Evolutionary conservation across 2,888 invertebrate genomes (phyloP), one percentile per base, ranked within the genome.

Genomic region (Lymantria monacha): DNA sequence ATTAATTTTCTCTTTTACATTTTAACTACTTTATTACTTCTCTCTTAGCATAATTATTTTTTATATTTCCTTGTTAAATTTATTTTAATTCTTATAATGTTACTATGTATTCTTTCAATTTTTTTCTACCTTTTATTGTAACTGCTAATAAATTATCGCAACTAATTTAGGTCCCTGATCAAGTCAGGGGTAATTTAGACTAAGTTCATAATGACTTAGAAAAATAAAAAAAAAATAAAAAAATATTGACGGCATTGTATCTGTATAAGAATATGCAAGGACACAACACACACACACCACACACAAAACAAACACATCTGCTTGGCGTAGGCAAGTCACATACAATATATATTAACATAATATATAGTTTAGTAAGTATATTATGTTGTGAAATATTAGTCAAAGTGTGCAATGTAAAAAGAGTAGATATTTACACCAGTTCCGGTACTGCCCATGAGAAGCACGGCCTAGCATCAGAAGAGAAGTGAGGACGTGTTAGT

Each of bases 391-490:
- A 74, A 61, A 72, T 69, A 76, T 72, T 73, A 75, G 70, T 79
- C 69, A 82, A 83, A 85, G 80, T 86, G 89, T 89, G 87, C 89
- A 86, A 81, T 83, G 83, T 83, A 87, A 84, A 81, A 85, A 85
- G 67, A 75, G 68, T 74, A 76, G 74, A 95, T 96, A 96, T 95
- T 96, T 96, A 96, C 96, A 94, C 95, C 95, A 92, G 94, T 93
- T 94, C 96, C 96, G 92, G 95, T 94, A 93, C 95, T 95, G 93
- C 96, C 96, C 96, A 96, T 96, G 85, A 96, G 95, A 94, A 96
- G 96, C 96, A 96, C 96, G 92, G 96, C 96, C 96, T 97, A 94
- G 92, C 88, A 79, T 78, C 72, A 76, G 76, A 59, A 79, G 74
- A 85, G 79, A 85, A 87, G 87, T 87, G 85, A 83, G 74, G 79